Percentiles rank a stretch among this genome's conserved stretches.
Conservation (phyloP, 2,888 invertebrate genomes). For the Blastobasis adustella region DNA sequence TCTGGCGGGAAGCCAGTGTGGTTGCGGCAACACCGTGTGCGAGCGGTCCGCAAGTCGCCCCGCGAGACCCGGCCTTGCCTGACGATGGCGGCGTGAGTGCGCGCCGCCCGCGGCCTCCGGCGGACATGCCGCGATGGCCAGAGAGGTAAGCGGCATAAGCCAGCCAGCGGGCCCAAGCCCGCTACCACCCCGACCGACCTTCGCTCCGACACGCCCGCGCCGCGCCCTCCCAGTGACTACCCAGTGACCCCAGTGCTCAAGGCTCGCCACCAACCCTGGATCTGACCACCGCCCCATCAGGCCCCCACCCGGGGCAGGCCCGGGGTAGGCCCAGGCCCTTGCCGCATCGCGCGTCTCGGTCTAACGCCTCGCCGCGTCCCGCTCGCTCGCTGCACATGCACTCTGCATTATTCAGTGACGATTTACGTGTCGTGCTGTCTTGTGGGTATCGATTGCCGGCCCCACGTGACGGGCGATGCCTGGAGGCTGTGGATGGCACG, state of each 20-base stretch:
- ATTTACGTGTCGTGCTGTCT: no score
- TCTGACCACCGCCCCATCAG: no score
- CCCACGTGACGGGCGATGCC: no score
- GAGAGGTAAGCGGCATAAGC: conserved; percentile 70
- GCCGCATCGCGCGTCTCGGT: conserved; percentile 54
- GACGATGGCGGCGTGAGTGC: conserved; percentile 72
- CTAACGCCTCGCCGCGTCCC: conserved; percentile 35
- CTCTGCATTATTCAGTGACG: conserved; percentile 37
- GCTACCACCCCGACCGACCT: no score
- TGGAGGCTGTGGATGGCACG: no score
- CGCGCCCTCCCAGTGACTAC: background rate
- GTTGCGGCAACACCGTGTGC: conserved; percentile 17
- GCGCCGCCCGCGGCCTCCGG: conserved; percentile 75
- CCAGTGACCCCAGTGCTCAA: conserved; percentile 4
- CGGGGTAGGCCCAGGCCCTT: conserved; percentile 14
- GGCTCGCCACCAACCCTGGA: background rate
- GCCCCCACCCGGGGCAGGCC: no score
- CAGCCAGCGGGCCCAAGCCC: no score
- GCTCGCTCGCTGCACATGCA: conserved; percentile 59
- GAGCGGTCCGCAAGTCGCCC: conserved; percentile 60
- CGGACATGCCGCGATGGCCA: conserved; percentile 83
- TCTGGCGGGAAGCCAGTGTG: conserved; percentile 27
- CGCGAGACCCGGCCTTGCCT: conserved; percentile 64
- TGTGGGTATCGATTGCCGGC: no score
- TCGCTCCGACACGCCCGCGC: conserved; percentile 40